These are phyloP conservation scores for Phlogophora meticulosa DNA, from an alignment of 2,888 invertebrate species.

Conservation along the genomic window DNA sequence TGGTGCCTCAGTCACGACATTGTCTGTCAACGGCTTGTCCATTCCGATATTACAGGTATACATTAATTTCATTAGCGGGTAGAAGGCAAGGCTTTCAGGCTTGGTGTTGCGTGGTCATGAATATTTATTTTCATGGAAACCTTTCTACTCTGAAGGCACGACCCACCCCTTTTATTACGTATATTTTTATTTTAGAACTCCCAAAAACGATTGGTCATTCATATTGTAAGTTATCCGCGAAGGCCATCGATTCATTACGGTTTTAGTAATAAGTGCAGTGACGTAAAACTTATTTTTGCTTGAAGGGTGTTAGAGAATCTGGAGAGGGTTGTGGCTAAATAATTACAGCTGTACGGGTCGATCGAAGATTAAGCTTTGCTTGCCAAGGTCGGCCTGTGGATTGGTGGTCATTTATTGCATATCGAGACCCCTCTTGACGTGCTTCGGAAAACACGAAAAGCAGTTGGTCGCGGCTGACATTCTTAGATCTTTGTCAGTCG, in stretches of 20 bases:
- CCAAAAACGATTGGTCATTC: conserved; percentile 70
- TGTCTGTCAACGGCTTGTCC: conserved; percentile 54
- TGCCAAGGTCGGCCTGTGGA: too few relatives aligned
- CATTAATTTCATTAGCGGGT: conserved; percentile 77
- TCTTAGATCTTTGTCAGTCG: too few relatives aligned
- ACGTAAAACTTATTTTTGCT: conserved; percentile 29
- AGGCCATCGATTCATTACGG: conserved; percentile 60
- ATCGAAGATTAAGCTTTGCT: too few relatives aligned
- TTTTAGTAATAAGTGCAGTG: conserved; percentile 38
- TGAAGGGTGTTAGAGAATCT: conserved; percentile 9
- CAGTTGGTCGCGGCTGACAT: too few relatives aligned
- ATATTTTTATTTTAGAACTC: conserved; percentile 71
- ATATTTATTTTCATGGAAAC: conserved; percentile 82
- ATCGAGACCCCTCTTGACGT: too few relatives aligned
- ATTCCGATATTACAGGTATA: conserved; percentile 55
- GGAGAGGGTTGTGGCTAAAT: too few relatives aligned
- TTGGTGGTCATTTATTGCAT: too few relatives aligned
- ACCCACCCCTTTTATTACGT: conserved; percentile 67
- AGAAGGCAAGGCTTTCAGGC: conserved; percentile 82
- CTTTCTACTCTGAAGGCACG: conserved; percentile 73
- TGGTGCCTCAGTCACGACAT: conserved; percentile 57
- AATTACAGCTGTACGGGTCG: too few relatives aligned
- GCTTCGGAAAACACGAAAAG: too few relatives aligned
- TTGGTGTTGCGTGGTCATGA: conserved; percentile 86
- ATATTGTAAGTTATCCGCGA: conserved; percentile 56